Conservation (phyloP, 2,797 vertebrate genomes). For the Hylomyscus alleni region DNA sequence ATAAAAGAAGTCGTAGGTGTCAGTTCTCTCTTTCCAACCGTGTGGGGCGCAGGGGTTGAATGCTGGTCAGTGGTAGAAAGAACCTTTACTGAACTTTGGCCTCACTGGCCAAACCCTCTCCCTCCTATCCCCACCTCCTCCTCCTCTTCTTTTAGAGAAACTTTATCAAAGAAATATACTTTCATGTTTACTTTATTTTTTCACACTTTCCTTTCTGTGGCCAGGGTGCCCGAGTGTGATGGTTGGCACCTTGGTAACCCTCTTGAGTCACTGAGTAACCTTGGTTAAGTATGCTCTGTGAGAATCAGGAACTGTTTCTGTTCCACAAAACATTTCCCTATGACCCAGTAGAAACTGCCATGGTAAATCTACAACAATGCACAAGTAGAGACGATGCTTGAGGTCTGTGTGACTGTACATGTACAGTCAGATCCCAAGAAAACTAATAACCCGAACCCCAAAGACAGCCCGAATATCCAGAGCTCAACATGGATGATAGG, state of each 20-base stretch:
- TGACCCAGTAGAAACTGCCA: neutral
- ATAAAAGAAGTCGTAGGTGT: neutral
- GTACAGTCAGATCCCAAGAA: neutral
- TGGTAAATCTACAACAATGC: neutral
- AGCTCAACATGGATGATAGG: too few relatives aligned
- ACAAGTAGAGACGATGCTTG: neutral
- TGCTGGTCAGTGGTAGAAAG: neutral
- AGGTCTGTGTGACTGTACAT: too few relatives aligned
- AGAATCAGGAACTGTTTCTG: neutral
- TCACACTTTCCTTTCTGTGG: neutral
- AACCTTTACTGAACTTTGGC: neutral
- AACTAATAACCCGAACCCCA: too few relatives aligned
- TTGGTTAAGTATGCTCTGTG: neutral
- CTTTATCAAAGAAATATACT: neutral
- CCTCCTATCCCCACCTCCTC: fast-evolving
- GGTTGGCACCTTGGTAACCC: neutral
- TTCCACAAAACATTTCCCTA: neutral
- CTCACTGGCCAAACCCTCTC: too few relatives aligned
- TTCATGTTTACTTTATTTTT: neutral
- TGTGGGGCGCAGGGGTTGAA: neutral
- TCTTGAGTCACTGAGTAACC: neutral
- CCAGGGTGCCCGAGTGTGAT: neutral
- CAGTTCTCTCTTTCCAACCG: neutral
- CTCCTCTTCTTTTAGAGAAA: neutral
- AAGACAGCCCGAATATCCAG: neutral